A percentile compares a stretch with the other conserved stretches of the same genome.
These are phyloP conservation scores for Salarias fasciatus DNA, from an alignment of 2,797 vertebrate genomes.

Conservation along the genomic window DNA sequence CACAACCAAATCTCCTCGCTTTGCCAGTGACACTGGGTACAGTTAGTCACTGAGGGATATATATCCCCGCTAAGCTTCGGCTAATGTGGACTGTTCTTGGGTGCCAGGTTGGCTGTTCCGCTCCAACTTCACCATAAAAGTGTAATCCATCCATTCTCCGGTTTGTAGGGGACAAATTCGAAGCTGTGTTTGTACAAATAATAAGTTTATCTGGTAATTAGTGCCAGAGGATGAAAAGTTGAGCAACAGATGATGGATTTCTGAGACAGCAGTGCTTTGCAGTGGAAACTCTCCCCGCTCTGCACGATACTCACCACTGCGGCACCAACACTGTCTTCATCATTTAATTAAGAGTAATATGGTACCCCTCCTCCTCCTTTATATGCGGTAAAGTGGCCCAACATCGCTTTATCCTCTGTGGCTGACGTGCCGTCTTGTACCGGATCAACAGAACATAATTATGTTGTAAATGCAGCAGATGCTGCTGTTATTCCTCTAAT, in stretches of 20 bases:
- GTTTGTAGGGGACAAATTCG: constrained; percentile 19
- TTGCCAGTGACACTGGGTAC: constrained; percentile 8
- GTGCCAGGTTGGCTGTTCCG: constrained; percentile 42
- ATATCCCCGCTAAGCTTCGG: constrained; percentile 42
- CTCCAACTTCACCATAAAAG: constrained; percentile 32
- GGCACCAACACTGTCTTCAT: neutral
- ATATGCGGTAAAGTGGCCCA: neutral
- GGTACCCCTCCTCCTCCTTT: neutral
- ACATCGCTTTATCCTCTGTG: neutral
- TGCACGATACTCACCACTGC: neutral
- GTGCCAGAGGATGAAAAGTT: constrained; percentile 37
- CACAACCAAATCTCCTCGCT: constrained; percentile 32
- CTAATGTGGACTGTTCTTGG: constrained; percentile 29
- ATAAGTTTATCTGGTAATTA: neutral
- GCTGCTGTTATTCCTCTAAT: neutral
- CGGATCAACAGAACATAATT: neutral
- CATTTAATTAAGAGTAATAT: constrained; percentile 1
- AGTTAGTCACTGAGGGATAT: constrained; percentile 22
- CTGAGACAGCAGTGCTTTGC: constrained; percentile 35
- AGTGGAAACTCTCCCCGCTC: constrained; percentile 17
- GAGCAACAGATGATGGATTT: constrained; percentile 55
- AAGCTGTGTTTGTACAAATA: neutral
- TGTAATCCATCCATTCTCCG: constrained; percentile 26
- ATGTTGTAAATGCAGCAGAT: neutral
- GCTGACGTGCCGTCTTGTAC: neutral